phyloP scores from a whole-genome alignment of 2,113 vertebrate species.

The Mastomys natalensis region DNA sequence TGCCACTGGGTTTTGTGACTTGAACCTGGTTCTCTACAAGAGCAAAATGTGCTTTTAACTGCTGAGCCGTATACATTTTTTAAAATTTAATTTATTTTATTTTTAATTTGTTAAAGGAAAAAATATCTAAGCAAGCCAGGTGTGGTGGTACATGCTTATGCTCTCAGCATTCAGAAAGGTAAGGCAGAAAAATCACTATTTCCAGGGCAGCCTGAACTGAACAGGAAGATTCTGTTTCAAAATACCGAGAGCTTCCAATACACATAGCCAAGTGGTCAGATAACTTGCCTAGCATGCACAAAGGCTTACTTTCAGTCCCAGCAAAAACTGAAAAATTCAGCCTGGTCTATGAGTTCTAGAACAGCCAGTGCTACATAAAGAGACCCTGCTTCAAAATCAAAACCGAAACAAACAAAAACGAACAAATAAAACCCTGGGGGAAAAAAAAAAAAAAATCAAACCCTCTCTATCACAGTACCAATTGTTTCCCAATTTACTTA shows the following conservation, averaged over 20 bases:
- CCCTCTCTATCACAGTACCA: background rate
- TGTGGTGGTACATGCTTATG: background rate
- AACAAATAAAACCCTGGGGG: background rate
- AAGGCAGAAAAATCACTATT: background rate
- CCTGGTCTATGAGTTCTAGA: background rate
- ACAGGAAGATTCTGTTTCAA: background rate
- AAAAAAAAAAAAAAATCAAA: slow-evolving; percentile 45
- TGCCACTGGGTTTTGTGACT: no score
- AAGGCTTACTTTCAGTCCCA: background rate
- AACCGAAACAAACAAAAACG: background rate
- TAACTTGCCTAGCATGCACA: background rate
- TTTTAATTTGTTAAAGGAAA: background rate
- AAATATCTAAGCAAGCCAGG: background rate
- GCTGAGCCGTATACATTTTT: no score
- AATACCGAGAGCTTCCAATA: background rate
- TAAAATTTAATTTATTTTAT: no score
- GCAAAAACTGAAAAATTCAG: background rate
- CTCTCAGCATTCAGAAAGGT: background rate
- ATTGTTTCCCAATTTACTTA: background rate
- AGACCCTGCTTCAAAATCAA: background rate
- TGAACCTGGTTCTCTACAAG: no score
- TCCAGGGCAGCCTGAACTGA: background rate
- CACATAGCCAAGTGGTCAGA: background rate
- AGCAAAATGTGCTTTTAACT: no score
- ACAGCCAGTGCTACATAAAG: background rate